Evolutionary conservation across 64 coral and sea anemone genomes (phyloP).

Genomic region (Exaiptasia diaphana): DNA sequence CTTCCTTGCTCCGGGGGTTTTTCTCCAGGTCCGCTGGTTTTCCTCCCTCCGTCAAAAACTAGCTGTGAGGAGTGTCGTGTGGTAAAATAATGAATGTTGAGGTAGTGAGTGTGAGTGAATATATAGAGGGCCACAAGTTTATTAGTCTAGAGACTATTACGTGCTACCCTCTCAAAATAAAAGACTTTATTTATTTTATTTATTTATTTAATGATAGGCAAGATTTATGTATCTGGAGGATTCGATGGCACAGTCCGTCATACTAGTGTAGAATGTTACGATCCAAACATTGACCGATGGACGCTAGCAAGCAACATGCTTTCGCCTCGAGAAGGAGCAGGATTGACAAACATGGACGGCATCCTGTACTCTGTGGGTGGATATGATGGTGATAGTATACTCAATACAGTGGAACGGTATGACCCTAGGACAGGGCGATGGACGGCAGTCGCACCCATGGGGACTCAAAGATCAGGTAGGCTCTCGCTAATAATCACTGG

Average conservation of each 20-base stretch:
- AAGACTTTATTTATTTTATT: not conserved
- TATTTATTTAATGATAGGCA: constrained; percentile 25
- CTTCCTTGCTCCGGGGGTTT: too few species aligned
- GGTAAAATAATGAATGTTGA: too few species aligned
- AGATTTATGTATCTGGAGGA: constrained; percentile 95
- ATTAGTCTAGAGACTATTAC: too few species aligned
- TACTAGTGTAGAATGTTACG: constrained; percentile 84
- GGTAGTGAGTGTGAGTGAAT: too few species aligned
- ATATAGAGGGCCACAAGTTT: too few species aligned
- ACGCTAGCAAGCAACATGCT: constrained; percentile 73
- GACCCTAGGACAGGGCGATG: constrained; percentile 90
- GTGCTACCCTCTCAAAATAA: too few species aligned
- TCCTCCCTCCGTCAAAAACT: too few species aligned
- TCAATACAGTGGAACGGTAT: constrained; percentile 84
- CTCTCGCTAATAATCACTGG: not conserved
- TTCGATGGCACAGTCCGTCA: constrained; percentile 89
- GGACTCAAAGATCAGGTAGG: constrained; percentile 83
- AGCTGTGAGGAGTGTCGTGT: too few species aligned
- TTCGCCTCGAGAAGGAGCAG: constrained; percentile 75
- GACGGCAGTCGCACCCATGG: constrained; percentile 80
- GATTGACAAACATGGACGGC: constrained; percentile 81
- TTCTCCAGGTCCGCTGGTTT: too few species aligned
- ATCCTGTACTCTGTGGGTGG: constrained; percentile 85
- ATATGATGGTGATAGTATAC: constrained; percentile 82
- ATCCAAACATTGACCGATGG: constrained; percentile 96